A percentile compares a stretch with the other conserved stretches of the same genome.
phyloP scores from a whole-genome alignment of 2,797 vertebrate genomes.

The Xiphophorus birchmanni region DNA sequence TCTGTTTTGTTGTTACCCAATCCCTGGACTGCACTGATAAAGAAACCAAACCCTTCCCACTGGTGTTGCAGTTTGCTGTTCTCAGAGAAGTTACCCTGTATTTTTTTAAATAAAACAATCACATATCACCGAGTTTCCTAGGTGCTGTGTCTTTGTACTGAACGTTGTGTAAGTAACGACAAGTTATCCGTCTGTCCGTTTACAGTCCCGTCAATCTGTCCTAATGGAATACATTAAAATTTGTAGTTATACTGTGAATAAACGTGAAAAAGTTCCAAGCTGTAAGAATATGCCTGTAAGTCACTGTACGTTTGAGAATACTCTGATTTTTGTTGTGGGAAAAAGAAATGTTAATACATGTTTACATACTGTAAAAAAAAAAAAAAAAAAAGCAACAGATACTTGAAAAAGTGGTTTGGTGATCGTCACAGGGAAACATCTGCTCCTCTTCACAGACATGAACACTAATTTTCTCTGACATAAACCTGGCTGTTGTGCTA shows the following conservation, averaged over 20 bases:
- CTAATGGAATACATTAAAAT: neutral
- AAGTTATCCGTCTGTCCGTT: neutral
- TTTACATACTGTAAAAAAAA: neutral
- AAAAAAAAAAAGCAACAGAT: neutral
- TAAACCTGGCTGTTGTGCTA: neutral
- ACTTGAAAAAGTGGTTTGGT: neutral
- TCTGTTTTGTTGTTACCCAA: constrained; percentile 3
- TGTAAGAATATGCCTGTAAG: neutral
- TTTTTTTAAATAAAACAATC: constrained; percentile 61
- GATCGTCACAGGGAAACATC: neutral
- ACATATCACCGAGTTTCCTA: neutral
- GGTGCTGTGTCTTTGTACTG: neutral
- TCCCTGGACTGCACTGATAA: constrained; percentile 37
- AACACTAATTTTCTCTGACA: neutral
- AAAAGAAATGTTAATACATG: neutral
- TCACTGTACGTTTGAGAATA: neutral
- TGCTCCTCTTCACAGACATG: neutral
- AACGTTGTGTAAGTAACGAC: neutral
- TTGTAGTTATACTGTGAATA: neutral
- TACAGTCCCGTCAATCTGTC: neutral
- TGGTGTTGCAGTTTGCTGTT: constrained; percentile 28
- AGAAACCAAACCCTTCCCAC: constrained; percentile 21
- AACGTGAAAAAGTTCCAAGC: neutral
- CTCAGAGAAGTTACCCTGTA: constrained; percentile 16
- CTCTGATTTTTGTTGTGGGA: neutral